phyloP scores from a whole-genome alignment of 2,797 vertebrate genomes.

The Gallinago stenura region DNA sequence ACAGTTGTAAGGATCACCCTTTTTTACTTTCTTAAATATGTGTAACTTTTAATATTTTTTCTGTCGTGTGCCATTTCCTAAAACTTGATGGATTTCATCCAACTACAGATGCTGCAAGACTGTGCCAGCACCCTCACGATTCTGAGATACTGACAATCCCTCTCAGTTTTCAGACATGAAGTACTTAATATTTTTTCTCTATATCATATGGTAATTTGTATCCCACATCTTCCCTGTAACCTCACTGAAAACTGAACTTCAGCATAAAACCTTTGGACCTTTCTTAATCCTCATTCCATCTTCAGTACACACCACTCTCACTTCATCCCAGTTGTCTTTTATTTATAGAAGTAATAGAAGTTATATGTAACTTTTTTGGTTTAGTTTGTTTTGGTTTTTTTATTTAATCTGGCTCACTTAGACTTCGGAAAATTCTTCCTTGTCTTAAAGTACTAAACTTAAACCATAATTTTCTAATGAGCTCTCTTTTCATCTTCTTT shows the following conservation, averaged over 20 bases:
- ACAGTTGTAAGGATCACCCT: background rate
- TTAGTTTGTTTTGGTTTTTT: background rate
- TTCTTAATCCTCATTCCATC: background rate
- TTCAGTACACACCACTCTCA: background rate
- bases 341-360: background rate
- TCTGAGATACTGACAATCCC: background rate
- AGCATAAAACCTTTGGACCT: background rate
- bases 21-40: background rate
- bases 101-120: background rate
- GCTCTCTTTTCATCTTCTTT: background rate
- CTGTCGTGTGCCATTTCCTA: background rate
- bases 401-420: background rate
- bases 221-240: background rate
- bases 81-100: background rate
- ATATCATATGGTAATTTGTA: background rate
- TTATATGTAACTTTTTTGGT: too few species aligned
- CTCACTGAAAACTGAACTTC: background rate
- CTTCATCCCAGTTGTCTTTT: background rate
- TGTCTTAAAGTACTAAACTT: background rate
- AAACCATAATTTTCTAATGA: background rate
- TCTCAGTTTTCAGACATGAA: background rate
- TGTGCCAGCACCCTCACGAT: background rate
- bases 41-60: background rate
- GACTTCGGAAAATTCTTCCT: background rate
- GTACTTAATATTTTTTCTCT: background rate